These are phyloP conservation scores for Cryptoblepharus egeriae DNA, from an alignment of 2,797 vertebrate species.

Conservation along the genomic window DNA sequence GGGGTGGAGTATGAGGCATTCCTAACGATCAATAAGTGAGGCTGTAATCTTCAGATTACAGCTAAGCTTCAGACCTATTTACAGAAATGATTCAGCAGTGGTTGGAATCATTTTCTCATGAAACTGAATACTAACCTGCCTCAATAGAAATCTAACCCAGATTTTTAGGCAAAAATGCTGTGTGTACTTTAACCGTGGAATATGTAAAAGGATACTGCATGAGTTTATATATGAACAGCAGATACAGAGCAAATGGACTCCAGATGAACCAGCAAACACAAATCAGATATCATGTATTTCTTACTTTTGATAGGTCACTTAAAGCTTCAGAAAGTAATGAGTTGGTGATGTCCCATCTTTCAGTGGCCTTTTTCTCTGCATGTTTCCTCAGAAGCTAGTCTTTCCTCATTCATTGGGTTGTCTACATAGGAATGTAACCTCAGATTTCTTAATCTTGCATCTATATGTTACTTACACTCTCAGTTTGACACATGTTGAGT, in stretches of 20 bases:
- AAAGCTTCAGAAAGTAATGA: not conserved
- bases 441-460: too few relatives aligned
- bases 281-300: too few relatives aligned
- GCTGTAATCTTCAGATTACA: conserved; percentile 54
- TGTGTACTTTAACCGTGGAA: not conserved
- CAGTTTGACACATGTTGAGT: too few relatives aligned
- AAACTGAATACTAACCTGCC: conserved; percentile 35
- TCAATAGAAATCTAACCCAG: conserved; percentile 29
- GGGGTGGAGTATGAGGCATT: conserved; percentile 53
- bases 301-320: not conserved
- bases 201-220: not conserved
- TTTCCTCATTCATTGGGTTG: too few relatives aligned
- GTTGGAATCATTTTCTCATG: conserved; percentile 37
- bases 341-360: not conserved
- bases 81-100: conserved; percentile 37
- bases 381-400: too few relatives aligned
- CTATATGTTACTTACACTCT: too few relatives aligned
- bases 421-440: too few relatives aligned
- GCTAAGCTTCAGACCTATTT: conserved; percentile 27
- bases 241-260: not conserved
- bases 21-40: conserved; percentile 30
- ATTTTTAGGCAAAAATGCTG: not conserved
- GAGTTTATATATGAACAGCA: not conserved
- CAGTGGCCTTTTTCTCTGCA: too few relatives aligned
- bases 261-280: not conserved